Conservation (phyloP, 2,888 invertebrate genomes). For the Tuta absoluta region DNA sequence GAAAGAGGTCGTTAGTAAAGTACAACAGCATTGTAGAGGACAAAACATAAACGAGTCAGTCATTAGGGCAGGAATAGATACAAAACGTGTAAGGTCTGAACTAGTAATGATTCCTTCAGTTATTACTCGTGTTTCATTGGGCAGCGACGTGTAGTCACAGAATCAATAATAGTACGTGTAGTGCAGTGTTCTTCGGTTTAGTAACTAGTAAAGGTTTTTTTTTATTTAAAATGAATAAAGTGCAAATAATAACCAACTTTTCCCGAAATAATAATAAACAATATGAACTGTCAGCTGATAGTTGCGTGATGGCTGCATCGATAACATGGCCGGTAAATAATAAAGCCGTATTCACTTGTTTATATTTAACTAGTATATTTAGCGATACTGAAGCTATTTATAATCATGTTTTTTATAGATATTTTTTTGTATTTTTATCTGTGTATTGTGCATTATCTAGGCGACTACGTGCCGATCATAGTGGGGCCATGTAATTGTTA, state of each 20-base stretch:
- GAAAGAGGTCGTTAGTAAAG: slow-evolving; percentile 3
- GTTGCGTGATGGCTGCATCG: not conserved
- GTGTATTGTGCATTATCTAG: slow-evolving; percentile 36
- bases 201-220: not conserved
- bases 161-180: no score
- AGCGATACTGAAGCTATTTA: not conserved
- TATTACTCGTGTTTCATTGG: not conserved
- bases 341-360: slow-evolving; percentile 9
- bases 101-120: slow-evolving; percentile 5
- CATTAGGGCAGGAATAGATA: slow-evolving; percentile 2
- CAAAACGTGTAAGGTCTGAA: slow-evolving; percentile 10
- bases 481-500: slow-evolving; percentile 54
- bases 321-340: slow-evolving; percentile 8
- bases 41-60: slow-evolving; percentile 1
- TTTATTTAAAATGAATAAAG: not conserved
- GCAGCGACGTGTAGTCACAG: not conserved
- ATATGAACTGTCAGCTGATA: slow-evolving; percentile 6
- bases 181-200: not conserved
- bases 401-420: slow-evolving; percentile 21
- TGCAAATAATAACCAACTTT: not conserved
- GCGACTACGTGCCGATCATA: slow-evolving; percentile 49
- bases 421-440: slow-evolving; percentile 21
- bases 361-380: slow-evolving; percentile 8
- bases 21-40: slow-evolving; percentile 12
- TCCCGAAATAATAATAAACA: not conserved